Percentiles rank a stretch among this genome's conserved stretches.
phyloP scores from a whole-genome alignment of 2,888 invertebrate genomes.

The Tenthredo amoena region DNA sequence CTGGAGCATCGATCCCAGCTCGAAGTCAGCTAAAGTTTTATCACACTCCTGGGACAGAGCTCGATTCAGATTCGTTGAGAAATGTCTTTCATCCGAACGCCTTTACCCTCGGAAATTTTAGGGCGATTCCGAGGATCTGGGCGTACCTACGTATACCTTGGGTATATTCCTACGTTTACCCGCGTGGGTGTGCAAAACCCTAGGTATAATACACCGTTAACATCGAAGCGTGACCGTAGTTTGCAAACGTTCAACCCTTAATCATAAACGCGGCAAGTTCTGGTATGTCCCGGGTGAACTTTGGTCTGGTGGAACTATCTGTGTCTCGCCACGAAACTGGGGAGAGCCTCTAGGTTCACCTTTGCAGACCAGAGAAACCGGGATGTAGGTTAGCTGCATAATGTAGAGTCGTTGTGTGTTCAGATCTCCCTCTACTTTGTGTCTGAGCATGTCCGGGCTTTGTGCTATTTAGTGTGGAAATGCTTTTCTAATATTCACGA shows the following conservation, averaged over 20 bases:
- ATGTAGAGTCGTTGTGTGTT: slow-evolving; percentile 46
- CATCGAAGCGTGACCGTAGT: slow-evolving; percentile 39
- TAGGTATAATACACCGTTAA: slow-evolving; percentile 19
- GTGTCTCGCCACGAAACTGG: slow-evolving; percentile 25
- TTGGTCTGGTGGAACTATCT: slow-evolving; percentile 24
- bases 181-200: neutral
- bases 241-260: slow-evolving; percentile 42
- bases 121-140: slow-evolving; percentile 2
- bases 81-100: slow-evolving; percentile 6
- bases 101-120: slow-evolving; percentile 6
- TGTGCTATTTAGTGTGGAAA: slow-evolving; percentile 49
- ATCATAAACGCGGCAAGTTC: slow-evolving; percentile 41
- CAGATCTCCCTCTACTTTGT: slow-evolving; percentile 42
- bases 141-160: neutral
- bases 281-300: slow-evolving; percentile 35
- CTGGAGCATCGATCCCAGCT: neutral
- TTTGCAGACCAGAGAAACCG: slow-evolving; percentile 2
- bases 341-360: slow-evolving; percentile 7
- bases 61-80: slow-evolving; percentile 39
- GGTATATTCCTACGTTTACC: neutral
- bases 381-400: slow-evolving; percentile 50
- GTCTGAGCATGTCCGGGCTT: slow-evolving; percentile 44
- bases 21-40: slow-evolving; percentile 19
- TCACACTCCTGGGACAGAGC: slow-evolving; percentile 17
- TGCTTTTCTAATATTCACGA: slow-evolving; percentile 49